These are phyloP conservation scores for Drosophila oshimai DNA, from an alignment of 1,140 invertebrate species.

Conservation along the genomic window DNA sequence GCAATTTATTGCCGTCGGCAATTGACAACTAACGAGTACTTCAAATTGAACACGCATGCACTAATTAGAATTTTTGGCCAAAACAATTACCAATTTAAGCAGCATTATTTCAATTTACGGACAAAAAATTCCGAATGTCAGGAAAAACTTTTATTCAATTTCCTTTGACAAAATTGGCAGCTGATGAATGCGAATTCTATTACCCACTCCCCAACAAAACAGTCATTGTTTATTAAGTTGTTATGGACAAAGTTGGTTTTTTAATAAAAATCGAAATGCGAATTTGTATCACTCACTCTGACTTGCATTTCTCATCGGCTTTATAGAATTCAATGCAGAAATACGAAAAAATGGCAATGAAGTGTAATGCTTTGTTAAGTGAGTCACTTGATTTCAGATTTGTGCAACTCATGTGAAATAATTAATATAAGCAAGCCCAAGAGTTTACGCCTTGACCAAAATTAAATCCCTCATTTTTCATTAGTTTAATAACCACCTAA, in stretches of 20 bases:
- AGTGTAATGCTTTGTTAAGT: constrained; percentile 53
- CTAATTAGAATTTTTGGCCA: constrained; percentile 65
- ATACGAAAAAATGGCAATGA: constrained; percentile 40
- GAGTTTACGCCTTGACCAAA: constrained; percentile 38
- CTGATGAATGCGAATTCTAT: background rate
- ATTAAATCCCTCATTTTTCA: constrained; percentile 46
- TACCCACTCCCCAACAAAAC: background rate
- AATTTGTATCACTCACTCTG: constrained; percentile 25
- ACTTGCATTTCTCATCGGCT: constrained; percentile 33
- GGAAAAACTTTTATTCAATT: constrained; percentile 38
- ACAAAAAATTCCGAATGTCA: background rate
- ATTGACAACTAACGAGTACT: constrained; percentile 32
- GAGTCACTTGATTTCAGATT: constrained; percentile 42
- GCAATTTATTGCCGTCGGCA: constrained; percentile 52
- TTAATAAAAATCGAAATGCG: constrained; percentile 7
- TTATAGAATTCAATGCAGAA: constrained; percentile 8
- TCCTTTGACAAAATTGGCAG: background rate
- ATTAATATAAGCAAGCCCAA: constrained; percentile 46
- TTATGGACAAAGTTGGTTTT: constrained; percentile 19
- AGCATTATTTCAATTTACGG: constrained; percentile 44
- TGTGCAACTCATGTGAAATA: constrained; percentile 71
- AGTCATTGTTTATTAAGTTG: constrained; percentile 12
- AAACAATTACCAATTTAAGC: constrained; percentile 49
- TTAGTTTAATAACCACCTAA: constrained; percentile 39
- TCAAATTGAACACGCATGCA: constrained; percentile 42